These are phyloP conservation scores for Erebia epiphron DNA, from an alignment of 2,888 invertebrate species.

Conservation along the genomic window DNA sequence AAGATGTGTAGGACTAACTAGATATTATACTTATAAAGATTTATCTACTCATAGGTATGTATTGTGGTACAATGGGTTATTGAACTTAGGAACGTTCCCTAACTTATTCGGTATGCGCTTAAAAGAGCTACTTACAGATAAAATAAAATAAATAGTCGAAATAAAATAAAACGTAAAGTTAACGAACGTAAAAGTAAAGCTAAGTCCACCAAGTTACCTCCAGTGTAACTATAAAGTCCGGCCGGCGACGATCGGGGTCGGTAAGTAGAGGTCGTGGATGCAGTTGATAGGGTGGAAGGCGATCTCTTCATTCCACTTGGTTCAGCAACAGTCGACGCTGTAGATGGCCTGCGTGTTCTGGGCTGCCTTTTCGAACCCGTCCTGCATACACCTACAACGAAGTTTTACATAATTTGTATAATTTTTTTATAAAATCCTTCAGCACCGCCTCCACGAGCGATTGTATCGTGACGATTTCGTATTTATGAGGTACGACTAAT, in stretches of 20 bases:
- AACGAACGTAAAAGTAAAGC: neutral
- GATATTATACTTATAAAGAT: too few relatives aligned
- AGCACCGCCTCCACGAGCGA: neutral
- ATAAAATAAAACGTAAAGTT: too few relatives aligned
- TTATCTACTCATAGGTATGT: neutral
- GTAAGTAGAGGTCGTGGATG: constrained; percentile 74
- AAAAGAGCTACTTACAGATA: too few relatives aligned
- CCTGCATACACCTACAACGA: constrained; percentile 70
- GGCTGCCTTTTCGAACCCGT: constrained; percentile 78
- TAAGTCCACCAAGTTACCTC: constrained; percentile 54
- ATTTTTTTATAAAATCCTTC: neutral
- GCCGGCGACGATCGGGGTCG: constrained; percentile 91
- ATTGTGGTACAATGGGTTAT: too few relatives aligned
- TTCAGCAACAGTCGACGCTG: constrained; percentile 58
- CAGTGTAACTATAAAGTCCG: constrained; percentile 90
- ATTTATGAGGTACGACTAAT: too few relatives aligned
- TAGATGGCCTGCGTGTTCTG: constrained; percentile 72
- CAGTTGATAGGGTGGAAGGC: constrained; percentile 74
- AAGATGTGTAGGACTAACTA: too few relatives aligned
- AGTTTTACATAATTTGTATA: neutral
- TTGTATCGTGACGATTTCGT: neutral
- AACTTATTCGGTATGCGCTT: too few relatives aligned
- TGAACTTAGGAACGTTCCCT: too few relatives aligned
- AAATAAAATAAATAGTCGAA: too few relatives aligned
- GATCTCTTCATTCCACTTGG: constrained; percentile 62